phyloP scores from a whole-genome alignment of 2,797 vertebrate species.

The Erethizon dorsatum region DNA sequence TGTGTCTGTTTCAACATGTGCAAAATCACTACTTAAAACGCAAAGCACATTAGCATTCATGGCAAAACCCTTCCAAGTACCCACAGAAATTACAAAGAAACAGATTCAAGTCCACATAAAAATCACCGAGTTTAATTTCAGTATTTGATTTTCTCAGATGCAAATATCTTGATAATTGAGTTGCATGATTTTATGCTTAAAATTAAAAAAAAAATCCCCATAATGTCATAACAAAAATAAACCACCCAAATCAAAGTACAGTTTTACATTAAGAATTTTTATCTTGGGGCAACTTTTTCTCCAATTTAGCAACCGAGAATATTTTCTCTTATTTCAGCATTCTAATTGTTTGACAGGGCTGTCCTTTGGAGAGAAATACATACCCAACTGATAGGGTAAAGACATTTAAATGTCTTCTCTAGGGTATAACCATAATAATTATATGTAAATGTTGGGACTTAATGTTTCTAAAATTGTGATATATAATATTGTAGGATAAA shows the following conservation, averaged over 20 bases:
- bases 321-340: slow-evolving; percentile 76
- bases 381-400: slow-evolving; percentile 78
- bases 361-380: slow-evolving; percentile 70
- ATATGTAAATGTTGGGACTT: slow-evolving; percentile 80
- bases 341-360: slow-evolving; percentile 80
- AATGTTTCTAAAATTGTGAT: slow-evolving; percentile 81
- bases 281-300: slow-evolving; percentile 78
- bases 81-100: slow-evolving; percentile 80
- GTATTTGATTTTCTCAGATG: slow-evolving; percentile 83
- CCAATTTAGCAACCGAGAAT: slow-evolving; percentile 72
- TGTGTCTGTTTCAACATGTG: slow-evolving; percentile 64
- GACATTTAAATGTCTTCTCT: slow-evolving; percentile 79
- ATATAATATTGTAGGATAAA: slow-evolving; percentile 81
- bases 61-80: slow-evolving; percentile 78
- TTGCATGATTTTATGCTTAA: slow-evolving; percentile 71
- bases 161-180: slow-evolving; percentile 78
- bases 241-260: slow-evolving; percentile 78
- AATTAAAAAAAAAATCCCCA: slow-evolving; percentile 72
- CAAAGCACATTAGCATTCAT: slow-evolving; percentile 82
- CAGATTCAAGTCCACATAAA: slow-evolving; percentile 83
- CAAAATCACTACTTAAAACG: slow-evolving; percentile 82
- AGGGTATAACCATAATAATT: slow-evolving; percentile 78
- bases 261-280: slow-evolving; percentile 78
- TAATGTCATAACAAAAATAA: slow-evolving; percentile 81
- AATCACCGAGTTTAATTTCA: slow-evolving; percentile 80